phyloP scores from a whole-genome alignment of 2,113 vertebrate genomes.

The Gallinago undulata region DNA sequence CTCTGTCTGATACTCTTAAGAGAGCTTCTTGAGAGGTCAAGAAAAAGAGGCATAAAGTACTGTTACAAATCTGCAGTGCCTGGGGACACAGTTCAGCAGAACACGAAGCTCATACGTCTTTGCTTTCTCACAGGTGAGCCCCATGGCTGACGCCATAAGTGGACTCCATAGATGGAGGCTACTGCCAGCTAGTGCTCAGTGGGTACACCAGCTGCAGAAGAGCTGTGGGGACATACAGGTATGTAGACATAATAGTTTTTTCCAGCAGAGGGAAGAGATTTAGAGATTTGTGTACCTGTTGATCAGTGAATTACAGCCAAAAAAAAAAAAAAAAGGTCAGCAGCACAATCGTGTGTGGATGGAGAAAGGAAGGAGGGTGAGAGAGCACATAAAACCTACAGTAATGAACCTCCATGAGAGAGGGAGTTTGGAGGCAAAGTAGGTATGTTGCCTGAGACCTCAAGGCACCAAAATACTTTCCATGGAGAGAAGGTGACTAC shows the following conservation, averaged over 20 bases:
- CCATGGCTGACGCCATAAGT: not conserved
- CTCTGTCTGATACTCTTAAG: not conserved
- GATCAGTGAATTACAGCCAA: not conserved
- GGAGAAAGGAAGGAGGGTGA: not conserved
- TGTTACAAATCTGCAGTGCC: not conserved
- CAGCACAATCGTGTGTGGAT: not conserved
- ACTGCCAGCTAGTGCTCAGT: not conserved
- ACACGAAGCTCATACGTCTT: not conserved
- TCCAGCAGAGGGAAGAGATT: not conserved
- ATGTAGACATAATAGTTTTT: not conserved
- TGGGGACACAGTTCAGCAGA: not conserved
- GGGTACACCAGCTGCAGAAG: rapidly evolving
- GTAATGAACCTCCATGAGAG: not conserved
- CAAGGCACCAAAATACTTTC: not conserved
- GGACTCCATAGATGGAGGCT: not conserved
- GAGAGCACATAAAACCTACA: not conserved
- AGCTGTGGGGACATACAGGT: not conserved
- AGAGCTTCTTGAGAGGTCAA: not conserved
- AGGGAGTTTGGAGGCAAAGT: not conserved
- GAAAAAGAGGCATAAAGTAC: not conserved
- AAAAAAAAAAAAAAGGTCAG: not conserved
- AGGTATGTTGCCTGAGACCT: not conserved
- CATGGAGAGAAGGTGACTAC: not conserved
- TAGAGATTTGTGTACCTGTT: not conserved
- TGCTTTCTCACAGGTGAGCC: not conserved